Base-by-base conservation (phyloP, 2,113 vertebrate genomes). In the Alligator mississippiensis region DNA sequence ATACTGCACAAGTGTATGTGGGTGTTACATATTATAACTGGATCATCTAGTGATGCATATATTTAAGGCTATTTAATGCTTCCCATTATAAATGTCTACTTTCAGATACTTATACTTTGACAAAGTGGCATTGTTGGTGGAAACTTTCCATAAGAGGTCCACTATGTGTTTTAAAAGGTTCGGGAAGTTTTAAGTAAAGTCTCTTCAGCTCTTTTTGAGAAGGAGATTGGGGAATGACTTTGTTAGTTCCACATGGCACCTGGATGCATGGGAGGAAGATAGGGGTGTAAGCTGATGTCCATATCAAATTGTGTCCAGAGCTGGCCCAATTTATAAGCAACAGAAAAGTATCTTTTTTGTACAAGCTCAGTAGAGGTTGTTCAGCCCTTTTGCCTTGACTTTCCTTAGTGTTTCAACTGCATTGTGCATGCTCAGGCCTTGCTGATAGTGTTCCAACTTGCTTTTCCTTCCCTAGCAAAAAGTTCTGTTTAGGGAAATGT, bases 1-100 rank as follows among this genome's bases (percentile, higher is more conserved):
- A 38, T 38, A 38, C 38, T 6, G 38, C 38, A 38, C 38, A 38
- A 38, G 18, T 58, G 8, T 0, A 0, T 1, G 1, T 0, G 21
- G n/a, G 68, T 34, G 1, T 84, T 89, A 87, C 38, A 8, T 38
- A 38, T 38, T 38, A 22, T 90, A 79, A 61, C 78, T 30, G 55
- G 11, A 85, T 10, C 12, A 72, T 55, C 47, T 88, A 6, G 63
- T 77, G 85, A 84, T 38, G 38, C 16, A 22, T 4, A 9, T 0
- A 0, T 77, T 14, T 25, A 5, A 0, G 9, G 4, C 85, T 92
- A 85, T 15, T 87, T 93, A 16, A 2, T 84, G 55, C 68, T 88
- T 70, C 55, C 19, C 89, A 4, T 66, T 84, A 16, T 10, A 13
- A n/a, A 55, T 30, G 62, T 63, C 30, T 82, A 6, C 79, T 28